Evolutionary conservation across 2,797 vertebrate genomes (phyloP).

Genomic region (Graptemys geographica): DNA sequence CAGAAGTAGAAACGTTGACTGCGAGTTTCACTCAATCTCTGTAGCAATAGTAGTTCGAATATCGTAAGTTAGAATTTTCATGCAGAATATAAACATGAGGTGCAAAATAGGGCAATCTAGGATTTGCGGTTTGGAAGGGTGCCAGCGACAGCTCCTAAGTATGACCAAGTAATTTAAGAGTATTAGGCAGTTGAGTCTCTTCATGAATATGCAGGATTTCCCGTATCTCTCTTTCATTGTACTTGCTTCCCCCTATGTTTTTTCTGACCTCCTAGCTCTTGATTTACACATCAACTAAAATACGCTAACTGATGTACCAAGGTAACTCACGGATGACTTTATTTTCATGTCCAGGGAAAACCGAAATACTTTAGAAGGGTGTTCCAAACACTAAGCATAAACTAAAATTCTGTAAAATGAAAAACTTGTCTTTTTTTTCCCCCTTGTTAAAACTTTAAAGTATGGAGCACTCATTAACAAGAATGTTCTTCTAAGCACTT

Average conservation of each 20-base stretch:
- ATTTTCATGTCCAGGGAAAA: too few species aligned
- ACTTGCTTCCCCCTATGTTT: background rate
- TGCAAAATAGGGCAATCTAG: background rate
- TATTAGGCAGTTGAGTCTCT: background rate
- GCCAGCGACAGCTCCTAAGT: background rate
- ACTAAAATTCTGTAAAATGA: fast-evolving
- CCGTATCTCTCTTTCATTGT: background rate
- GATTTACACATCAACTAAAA: background rate
- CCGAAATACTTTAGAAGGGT: fast-evolving
- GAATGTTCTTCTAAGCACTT: background rate
- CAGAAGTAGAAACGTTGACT: background rate
- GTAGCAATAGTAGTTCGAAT: background rate
- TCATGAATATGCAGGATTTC: background rate
- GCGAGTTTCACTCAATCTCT: background rate
- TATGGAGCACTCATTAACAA: fast-evolving
- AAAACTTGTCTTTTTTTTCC: fast-evolving
- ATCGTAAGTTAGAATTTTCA: background rate
- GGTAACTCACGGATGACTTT: too few species aligned
- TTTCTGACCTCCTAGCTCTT: background rate
- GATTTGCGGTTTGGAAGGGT: background rate
- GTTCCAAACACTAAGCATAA: fast-evolving
- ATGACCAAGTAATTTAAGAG: background rate
- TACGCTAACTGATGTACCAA: background rate
- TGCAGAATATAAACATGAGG: background rate
- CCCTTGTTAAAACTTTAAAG: background rate